Percentiles rank a stretch among this genome's conserved stretches.
Conservation (phyloP, 2,113 vertebrate genomes). For the Psittacara wagleri region DNA sequence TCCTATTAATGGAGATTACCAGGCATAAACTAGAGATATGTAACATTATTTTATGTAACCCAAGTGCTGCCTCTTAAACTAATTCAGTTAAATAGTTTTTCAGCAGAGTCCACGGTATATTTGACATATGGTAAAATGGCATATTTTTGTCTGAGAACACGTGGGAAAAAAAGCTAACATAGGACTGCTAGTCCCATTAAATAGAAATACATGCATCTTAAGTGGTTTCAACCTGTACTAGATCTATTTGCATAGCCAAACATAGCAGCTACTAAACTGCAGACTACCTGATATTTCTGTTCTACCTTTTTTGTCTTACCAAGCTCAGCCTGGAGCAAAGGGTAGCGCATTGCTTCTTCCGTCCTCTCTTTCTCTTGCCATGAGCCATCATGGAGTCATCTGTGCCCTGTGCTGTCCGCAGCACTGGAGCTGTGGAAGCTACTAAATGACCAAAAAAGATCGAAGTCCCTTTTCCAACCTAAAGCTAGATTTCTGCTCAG, state of each 20-base stretch:
- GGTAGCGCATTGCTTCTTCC: background rate
- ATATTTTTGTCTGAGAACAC: conserved; percentile 1
- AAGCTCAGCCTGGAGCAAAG: background rate
- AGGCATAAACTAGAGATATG: background rate
- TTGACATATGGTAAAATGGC: background rate
- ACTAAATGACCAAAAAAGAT: background rate
- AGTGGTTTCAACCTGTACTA: background rate
- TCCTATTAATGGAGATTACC: conserved; percentile 2
- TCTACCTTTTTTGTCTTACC: background rate
- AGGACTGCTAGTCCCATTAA: background rate
- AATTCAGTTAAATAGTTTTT: conserved; percentile 39
- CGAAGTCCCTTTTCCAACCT: background rate
- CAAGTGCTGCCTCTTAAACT: conserved; percentile 9
- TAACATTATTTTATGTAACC: background rate
- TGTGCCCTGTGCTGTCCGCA: background rate
- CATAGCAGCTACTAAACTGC: background rate
- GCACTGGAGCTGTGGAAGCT: background rate
- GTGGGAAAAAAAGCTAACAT: background rate
- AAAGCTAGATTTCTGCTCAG: background rate
- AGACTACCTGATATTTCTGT: background rate
- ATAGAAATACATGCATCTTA: background rate
- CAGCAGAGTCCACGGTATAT: background rate
- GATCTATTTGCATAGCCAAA: background rate
- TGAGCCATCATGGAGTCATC: background rate
- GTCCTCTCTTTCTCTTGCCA: background rate